Conservation (phyloP, 1,140 invertebrate species). For the Metopolophium dirhodum region DNA sequence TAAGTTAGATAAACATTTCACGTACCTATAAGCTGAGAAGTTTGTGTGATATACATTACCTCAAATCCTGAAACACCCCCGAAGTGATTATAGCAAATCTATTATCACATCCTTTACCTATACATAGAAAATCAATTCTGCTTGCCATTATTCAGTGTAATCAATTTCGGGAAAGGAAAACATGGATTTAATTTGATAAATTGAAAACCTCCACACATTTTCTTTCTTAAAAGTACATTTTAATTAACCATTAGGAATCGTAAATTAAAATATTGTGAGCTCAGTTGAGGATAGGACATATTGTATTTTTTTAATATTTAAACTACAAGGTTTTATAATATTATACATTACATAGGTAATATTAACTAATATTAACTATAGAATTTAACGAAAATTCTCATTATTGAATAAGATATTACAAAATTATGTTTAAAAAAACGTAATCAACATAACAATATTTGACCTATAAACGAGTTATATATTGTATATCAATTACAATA, state of each 20-base stretch:
- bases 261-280: background rate
- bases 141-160: background rate
- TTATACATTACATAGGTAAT: background rate
- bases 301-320: too few species aligned
- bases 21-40: background rate
- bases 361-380: background rate
- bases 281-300: background rate
- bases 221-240: background rate
- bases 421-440: background rate
- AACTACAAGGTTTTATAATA: background rate
- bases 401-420: background rate
- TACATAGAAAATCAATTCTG: background rate
- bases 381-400: background rate
- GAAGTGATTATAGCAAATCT: conserved; percentile 8
- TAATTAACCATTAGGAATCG: background rate
- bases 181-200: background rate
- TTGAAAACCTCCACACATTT: background rate
- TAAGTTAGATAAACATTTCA: background rate
- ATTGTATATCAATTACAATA: too few species aligned
- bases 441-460: background rate
- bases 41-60: background rate
- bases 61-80: background rate
- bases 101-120: background rate
- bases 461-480: too few species aligned
- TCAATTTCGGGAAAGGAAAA: background rate